Evolutionary conservation across 2,797 vertebrate genomes (phyloP), one percentile per base, ranked within the genome.

Genomic region (Pantherophis alleghaniensis): DNA sequence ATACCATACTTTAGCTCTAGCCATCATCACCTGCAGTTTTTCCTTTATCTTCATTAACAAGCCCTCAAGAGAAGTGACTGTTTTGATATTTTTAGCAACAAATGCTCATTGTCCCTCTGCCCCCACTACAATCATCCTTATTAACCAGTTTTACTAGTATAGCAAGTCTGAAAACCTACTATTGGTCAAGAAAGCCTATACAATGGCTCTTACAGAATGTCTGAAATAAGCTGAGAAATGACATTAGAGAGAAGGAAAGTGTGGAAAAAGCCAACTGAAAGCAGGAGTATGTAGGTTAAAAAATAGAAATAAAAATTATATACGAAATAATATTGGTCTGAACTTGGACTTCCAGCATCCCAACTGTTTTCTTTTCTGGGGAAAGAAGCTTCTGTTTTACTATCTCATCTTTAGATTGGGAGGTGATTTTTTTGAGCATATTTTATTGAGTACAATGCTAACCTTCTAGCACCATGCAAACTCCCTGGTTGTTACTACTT

Each of bases 81-180:
- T 61, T 83, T 28, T 93, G 87, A 56, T 93, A 91, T 83, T 89
- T 91, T 91, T 88, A 93, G 24, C 92, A 89, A 51, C 90, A 83
- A 59, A 87, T 91, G 87, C 47, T 91, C 90, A 55, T 63, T 86
- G 10, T 14, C 42, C 16, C 20, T 51, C 55, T 20, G n/a, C 13
- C 22, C 24, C 12, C 86, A 79, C 57, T n/a, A 42, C 47, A 88
- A 89, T 37, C 56, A 83, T 55, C 56, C 66, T 63, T 63, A 37
- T 47, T 86, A 88, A 91, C 60, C 69, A 83, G 24, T 93, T 91
- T 61, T 55, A 91, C 42, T 55, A 88, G 57, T 79, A 93, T 1
- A 91, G 28, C 55, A 60, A 28, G 57, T 57, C 32, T 28, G 66
- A 87, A 87, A 90, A 26, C 18, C 1, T 13, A 66, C 7, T 53